These are phyloP conservation scores for Drosophila repleta DNA, from an alignment of 1,140 invertebrate genomes.

Conservation along the genomic window DNA sequence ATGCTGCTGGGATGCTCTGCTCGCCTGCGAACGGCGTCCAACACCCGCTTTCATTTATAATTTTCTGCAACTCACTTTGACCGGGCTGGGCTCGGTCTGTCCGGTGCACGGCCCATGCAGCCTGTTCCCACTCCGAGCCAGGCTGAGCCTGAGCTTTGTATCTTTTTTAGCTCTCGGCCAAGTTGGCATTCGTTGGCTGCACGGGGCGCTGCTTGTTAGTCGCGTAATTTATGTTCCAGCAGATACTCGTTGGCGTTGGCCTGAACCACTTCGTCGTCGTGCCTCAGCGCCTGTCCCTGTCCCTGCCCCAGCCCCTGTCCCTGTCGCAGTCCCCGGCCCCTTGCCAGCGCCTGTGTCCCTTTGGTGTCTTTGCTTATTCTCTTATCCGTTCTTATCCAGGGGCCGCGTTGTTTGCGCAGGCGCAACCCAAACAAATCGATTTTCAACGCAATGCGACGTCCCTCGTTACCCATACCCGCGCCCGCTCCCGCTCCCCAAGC, in stretches of 20 bases:
- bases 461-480: constrained; percentile 33
- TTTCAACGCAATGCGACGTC: constrained; percentile 78
- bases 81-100: background rate
- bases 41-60: constrained; percentile 77
- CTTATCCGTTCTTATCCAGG: constrained; percentile 81
- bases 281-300: background rate
- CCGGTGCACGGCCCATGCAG: constrained; percentile 3
- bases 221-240: constrained; percentile 83
- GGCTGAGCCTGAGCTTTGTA: constrained; percentile 39
- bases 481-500: constrained; percentile 10
- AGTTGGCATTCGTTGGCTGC: constrained; percentile 44
- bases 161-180: constrained; percentile 69
- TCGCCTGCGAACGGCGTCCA: constrained; percentile 54
- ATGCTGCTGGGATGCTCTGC: constrained; percentile 14
- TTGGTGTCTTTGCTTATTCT: constrained; percentile 74
- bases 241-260: constrained; percentile 82
- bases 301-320: background rate
- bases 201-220: constrained; percentile 82
- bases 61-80: constrained; percentile 78
- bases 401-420: constrained; percentile 81
- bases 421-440: constrained; percentile 83
- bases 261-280: constrained; percentile 47
- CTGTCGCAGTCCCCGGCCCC: background rate
- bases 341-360: constrained; percentile 30
- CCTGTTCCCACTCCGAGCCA: constrained; percentile 47